Evolutionary conservation across 2,113 vertebrate genomes (phyloP).

Genomic region (Gnathonemus echidnorhynchus): DNA sequence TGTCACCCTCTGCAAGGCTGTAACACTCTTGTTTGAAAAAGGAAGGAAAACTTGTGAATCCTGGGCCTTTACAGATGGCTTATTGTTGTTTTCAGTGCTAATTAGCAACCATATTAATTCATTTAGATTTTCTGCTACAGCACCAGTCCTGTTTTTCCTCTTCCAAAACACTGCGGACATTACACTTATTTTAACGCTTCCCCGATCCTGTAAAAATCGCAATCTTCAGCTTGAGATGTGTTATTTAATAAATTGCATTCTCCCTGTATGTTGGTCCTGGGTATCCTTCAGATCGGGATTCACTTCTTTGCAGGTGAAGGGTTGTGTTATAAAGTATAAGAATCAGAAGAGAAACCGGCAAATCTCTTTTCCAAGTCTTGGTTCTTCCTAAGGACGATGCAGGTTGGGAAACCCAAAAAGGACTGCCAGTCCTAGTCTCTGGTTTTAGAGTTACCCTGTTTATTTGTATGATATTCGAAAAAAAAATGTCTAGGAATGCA

Average conservation of each 20-base stretch:
- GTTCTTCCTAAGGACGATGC: background rate
- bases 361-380: background rate
- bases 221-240: slow-evolving; percentile 32
- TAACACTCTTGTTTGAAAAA: slow-evolving; percentile 16
- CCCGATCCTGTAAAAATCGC: slow-evolving; percentile 20
- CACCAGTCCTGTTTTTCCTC: slow-evolving; percentile 33
- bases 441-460: background rate
- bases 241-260: slow-evolving; percentile 32
- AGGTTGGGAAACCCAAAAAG: background rate
- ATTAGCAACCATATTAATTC: slow-evolving; percentile 55
- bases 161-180: slow-evolving; percentile 36
- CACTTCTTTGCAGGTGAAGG: background rate
- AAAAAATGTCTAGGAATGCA: background rate
- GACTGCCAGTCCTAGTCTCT: background rate
- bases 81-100: slow-evolving; percentile 37
- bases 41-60: slow-evolving; percentile 21
- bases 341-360: background rate
- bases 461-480: background rate
- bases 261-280: background rate
- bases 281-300: background rate
- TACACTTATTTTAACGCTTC: slow-evolving; percentile 29
- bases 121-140: slow-evolving; percentile 40
- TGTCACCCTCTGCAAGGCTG: background rate
- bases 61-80: slow-evolving; percentile 50
- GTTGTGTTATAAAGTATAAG: background rate